Conservation (phyloP, 2,113 vertebrate genomes). For the Anthoscopus minutus region DNA sequence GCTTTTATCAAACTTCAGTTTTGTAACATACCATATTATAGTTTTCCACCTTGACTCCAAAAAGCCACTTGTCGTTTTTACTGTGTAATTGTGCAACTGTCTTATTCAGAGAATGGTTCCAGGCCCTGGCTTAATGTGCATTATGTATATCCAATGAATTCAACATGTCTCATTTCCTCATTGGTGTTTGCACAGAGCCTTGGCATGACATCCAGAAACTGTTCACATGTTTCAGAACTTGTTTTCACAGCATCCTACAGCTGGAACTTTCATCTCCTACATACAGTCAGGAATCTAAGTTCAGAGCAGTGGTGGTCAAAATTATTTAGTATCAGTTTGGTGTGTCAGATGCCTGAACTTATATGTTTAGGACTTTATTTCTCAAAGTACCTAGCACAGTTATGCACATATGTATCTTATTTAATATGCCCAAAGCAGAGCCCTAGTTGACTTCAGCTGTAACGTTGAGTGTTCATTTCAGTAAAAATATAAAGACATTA, state of each 20-base stretch:
- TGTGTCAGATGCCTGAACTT: neutral
- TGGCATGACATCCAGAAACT: neutral
- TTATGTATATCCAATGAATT: neutral
- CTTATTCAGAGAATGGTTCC: neutral
- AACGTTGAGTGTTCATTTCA: neutral
- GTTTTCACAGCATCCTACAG: neutral
- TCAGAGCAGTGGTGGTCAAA: neutral
- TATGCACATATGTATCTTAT: neutral
- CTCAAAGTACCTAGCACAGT: neutral
- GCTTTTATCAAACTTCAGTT: neutral
- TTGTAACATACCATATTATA: neutral
- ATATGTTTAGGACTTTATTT: neutral
- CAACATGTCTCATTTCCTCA: neutral
- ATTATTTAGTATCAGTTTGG: neutral
- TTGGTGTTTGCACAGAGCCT: neutral
- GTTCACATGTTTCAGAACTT: neutral
- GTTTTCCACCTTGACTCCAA: neutral
- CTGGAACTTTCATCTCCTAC: neutral
- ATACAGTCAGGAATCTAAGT: neutral
- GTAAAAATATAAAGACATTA: neutral
- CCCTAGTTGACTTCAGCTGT: neutral
- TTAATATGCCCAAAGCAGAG: neutral
- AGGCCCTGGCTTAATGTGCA: neutral
- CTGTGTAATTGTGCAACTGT: neutral
- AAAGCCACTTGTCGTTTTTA: neutral